Evolutionary conservation across 2,113 vertebrate genomes (phyloP).

Genomic region (Cygnus buccinator): DNA sequence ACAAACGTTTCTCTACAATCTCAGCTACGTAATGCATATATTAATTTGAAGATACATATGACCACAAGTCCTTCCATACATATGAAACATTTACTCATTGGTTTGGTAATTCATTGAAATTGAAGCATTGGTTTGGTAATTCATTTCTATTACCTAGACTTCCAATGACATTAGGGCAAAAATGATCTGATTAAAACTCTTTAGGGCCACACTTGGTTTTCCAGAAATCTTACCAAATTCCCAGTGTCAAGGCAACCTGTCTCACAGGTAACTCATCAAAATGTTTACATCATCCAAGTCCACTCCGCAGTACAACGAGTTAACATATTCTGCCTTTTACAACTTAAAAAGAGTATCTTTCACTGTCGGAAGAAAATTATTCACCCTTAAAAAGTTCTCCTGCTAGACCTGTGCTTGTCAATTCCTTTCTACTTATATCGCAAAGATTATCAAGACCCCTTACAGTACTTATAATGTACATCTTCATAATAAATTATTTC

Average conservation of each 20-base stretch:
- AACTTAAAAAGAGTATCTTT: neutral
- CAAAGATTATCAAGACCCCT: neutral
- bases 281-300: neutral
- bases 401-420: neutral
- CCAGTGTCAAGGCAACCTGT: neutral
- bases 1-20: neutral
- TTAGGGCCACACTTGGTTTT: neutral
- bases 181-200: neutral
- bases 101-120: neutral
- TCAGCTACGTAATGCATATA: neutral
- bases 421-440: neutral
- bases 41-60: neutral
- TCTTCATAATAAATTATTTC: slow-evolving; percentile 18
- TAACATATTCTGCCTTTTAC: neutral
- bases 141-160: neutral
- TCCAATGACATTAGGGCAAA: neutral
- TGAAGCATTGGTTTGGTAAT: neutral
- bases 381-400: neutral
- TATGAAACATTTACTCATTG: neutral
- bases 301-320: neutral
- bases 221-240: neutral
- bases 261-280: neutral
- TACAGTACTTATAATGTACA: neutral
- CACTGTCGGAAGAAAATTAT: neutral
- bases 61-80: neutral